Base-by-base conservation (phyloP, 2,888 invertebrate species). In the Cosmia pyralina region DNA sequence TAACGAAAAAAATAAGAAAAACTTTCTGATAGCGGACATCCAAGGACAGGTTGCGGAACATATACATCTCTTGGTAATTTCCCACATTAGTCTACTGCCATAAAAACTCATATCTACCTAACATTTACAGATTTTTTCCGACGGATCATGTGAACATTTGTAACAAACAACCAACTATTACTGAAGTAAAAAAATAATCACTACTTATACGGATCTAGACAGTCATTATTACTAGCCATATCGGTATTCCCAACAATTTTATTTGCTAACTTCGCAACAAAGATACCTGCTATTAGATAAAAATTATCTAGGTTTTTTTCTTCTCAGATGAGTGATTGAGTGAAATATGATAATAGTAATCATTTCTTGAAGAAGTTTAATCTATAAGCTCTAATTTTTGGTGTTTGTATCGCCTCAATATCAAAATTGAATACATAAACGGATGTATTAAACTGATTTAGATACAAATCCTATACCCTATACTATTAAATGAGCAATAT, bases 161-260 rank as follows among this genome's bases (percentile, higher is more conserved):
- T 65, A 34, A 78, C 62, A 78, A 78, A 79, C 68, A 69, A 69
- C 66, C 55, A 44, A 41, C 58, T 62, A 81, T 85, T 76, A 69
- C 22, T 62, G 41, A 44, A 34, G 69, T 58, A 85, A 85, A 72
- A 66, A 80, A 77, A 50, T 65, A 77, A 82, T 72, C 34, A 77
- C 52, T 62, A 71, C 67, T 69, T 69, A 57, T 38, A 68, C 69
- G 13, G 52, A 57, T 60, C 57, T 44, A 50, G 13, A 57, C 17
- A 44, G 64, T 65, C 41, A 81, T 79, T 73, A 79, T 38, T 38
- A 28, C 34, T 44, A 15, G 57, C 52, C 17, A 13, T 72, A 64
- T 38, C 38, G 81, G 73, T 67, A 79, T 79, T 81, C 57, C 83
- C 80, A 70, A 53, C 69, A 60, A 70, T 69, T 69, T 69, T 10